phyloP scores from a whole-genome alignment of 2,797 vertebrate species.

The Tenualosa ilisha region DNA sequence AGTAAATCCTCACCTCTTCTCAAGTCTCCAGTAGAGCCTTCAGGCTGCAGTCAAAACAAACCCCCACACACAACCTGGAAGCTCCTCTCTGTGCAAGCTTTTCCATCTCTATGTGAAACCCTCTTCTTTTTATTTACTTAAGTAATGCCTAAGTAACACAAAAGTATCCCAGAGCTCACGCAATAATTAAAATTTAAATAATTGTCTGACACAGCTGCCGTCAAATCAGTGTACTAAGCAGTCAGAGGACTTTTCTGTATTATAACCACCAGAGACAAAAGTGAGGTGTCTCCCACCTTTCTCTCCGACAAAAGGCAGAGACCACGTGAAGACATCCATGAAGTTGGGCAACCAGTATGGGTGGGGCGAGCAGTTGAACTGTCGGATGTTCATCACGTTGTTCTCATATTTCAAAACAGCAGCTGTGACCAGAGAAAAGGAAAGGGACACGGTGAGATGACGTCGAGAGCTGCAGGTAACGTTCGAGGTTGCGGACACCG shows the following conservation, averaged over 20 bases:
- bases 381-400: slow-evolving; percentile 82
- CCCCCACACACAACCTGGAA: not conserved
- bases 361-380: slow-evolving; percentile 81
- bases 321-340: slow-evolving; percentile 83
- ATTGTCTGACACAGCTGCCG: not conserved
- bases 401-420: slow-evolving; percentile 82
- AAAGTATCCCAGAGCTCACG: slow-evolving; percentile 4
- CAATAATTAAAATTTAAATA: not conserved
- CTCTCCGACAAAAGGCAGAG: slow-evolving; percentile 79
- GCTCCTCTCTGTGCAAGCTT: not conserved
- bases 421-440: slow-evolving; percentile 53
- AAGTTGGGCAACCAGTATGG: slow-evolving; percentile 83
- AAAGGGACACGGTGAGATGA: not conserved
- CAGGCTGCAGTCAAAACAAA: not conserved
- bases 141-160: not conserved
- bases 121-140: not conserved
- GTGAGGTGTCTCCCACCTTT: slow-evolving; percentile 66
- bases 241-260: not conserved
- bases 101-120: not conserved
- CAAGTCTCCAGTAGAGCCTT: not conserved
- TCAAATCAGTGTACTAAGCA: not conserved
- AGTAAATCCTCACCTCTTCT: not conserved
- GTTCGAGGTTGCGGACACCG: not conserved
- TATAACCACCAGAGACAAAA: not conserved
- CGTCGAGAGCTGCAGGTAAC: not conserved